Conservation (phyloP, 2,888 invertebrate genomes). For the Drosophila subquinaria region DNA sequence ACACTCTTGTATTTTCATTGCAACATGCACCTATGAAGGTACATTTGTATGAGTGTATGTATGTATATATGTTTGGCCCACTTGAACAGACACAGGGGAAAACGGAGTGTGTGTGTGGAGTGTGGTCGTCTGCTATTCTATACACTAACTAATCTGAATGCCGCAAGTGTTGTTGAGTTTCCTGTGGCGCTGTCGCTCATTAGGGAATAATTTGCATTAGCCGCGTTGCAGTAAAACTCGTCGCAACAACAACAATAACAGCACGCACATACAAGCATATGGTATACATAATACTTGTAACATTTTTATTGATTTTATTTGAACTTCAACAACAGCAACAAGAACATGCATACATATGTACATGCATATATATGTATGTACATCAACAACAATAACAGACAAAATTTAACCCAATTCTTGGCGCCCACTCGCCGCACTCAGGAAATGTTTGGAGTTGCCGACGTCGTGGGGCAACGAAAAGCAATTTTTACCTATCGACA, state of each 20-base stretch:
- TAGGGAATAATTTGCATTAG: constrained; percentile 72
- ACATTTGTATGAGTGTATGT: neutral
- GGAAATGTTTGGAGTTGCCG: constrained; percentile 52
- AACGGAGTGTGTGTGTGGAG: constrained; percentile 10
- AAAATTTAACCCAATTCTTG: constrained; percentile 69
- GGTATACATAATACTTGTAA: constrained; percentile 7
- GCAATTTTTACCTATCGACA: constrained; percentile 58
- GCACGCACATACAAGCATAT: constrained; percentile 4
- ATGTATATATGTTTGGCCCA: constrained; percentile 53
- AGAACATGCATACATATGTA: neutral
- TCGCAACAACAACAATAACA: constrained; percentile 1
- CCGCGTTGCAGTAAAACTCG: constrained; percentile 43
- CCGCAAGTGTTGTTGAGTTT: constrained; percentile 76
- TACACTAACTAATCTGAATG: constrained; percentile 76
- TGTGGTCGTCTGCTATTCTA: constrained; percentile 33
- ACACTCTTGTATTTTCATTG: constrained; percentile 39
- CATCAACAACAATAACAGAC: constrained; percentile 24
- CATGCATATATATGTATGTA: neutral
- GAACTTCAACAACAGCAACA: constrained; percentile 55
- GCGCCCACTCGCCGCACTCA: constrained; percentile 57
- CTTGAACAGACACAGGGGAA: constrained; percentile 58
- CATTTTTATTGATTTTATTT: constrained; percentile 69
- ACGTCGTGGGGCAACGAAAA: constrained; percentile 12
- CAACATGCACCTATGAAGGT: constrained; percentile 60
- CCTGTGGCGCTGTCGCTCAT: constrained; percentile 73